A percentile compares a stretch with the other conserved stretches of the same genome.
These are phyloP conservation scores for Chascanopsetta lugubris DNA, from an alignment of 2,113 vertebrate genomes.

Conservation along the genomic window DNA sequence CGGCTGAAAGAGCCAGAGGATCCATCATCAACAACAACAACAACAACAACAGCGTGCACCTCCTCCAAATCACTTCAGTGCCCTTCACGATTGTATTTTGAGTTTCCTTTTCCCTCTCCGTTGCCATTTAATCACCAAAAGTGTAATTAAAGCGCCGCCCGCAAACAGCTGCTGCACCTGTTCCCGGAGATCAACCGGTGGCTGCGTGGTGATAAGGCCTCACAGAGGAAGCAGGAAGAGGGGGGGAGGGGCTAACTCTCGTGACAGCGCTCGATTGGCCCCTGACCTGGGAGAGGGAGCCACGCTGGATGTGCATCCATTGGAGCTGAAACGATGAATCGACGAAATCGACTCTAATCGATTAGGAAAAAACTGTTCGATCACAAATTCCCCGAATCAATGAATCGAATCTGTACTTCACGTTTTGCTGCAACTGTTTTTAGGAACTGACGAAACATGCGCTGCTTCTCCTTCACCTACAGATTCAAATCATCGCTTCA, in stretches of 20 bases:
- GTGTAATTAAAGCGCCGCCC: constrained; percentile 49
- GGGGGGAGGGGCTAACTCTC: constrained; percentile 12
- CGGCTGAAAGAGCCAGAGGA: constrained; percentile 5
- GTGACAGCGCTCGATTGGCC: constrained; percentile 29
- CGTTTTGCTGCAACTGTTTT: too few relatives aligned
- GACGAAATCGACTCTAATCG: too few relatives aligned
- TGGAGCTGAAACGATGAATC: too few relatives aligned
- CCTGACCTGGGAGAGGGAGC: constrained; percentile 40
- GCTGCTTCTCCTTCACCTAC: too few relatives aligned
- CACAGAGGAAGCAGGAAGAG: constrained; percentile 30
- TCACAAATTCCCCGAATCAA: too few relatives aligned
- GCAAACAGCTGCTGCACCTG: constrained; percentile 32
- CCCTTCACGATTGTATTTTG: constrained; percentile 11
- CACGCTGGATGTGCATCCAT: constrained; percentile 51
- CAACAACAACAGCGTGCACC: not conserved
- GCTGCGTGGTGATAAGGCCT: constrained; percentile 57
- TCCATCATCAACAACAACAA: not conserved
- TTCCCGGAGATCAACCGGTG: constrained; percentile 52
- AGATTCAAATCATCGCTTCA: too few relatives aligned
- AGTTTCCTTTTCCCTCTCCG: constrained; percentile 41
- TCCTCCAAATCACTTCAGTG: not conserved
- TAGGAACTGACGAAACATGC: too few relatives aligned
- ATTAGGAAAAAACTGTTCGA: too few relatives aligned
- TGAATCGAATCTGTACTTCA: too few relatives aligned
- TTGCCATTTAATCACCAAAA: constrained; percentile 62